Base-by-base conservation (phyloP, 2,797 vertebrate genomes). In the Macrochelys suwanniensis region DNA sequence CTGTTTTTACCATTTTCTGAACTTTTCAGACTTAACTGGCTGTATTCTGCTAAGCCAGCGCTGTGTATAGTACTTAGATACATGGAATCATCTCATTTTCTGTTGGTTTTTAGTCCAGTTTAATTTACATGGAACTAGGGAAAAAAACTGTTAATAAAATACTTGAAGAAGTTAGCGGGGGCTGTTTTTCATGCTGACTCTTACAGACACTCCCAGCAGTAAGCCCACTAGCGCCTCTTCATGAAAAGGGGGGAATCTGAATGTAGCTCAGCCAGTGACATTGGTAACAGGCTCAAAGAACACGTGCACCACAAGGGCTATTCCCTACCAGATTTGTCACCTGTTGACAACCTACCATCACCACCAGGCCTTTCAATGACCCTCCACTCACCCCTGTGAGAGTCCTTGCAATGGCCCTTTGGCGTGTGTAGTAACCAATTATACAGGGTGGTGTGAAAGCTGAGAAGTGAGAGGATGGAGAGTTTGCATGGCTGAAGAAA, bases 91-190 rank as follows among this genome's bases (percentile, higher is more conserved):
- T 54, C 57, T 83, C 45, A 84, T 84, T 95, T 84, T 89, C 6
- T 94, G 11, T 85, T 74, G 33, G 0, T 90, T 85, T 87, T 92
- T 81, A 79, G 54, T 82, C 28, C 68, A 59, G 7, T 68, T 87
- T 68, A 80, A 49, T 90, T 94, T 51, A 71, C 84, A 65, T 86
- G 54, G 79, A 85, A 91, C 37, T 80, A 96, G 91, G 91, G 7
- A 92, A 93, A 88, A 53, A 28, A 49, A 2, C 3, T 71, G 84
- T 71, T 89, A 97, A 92, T 97, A 96, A 97, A 97, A 49, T 16
- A 83, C 19, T 9, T 80, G 45, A 68, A 91, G 79, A 83, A 89
- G 9, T 84, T 87, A 94, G 68, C 4, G 4, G 45, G 7, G 33
- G 37, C 26, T 31, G 47, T n/a, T 84, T 33, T 95, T 68, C 59